phyloP scores from a whole-genome alignment of 2,113 vertebrate genomes.

The Pitta sordida region DNA sequence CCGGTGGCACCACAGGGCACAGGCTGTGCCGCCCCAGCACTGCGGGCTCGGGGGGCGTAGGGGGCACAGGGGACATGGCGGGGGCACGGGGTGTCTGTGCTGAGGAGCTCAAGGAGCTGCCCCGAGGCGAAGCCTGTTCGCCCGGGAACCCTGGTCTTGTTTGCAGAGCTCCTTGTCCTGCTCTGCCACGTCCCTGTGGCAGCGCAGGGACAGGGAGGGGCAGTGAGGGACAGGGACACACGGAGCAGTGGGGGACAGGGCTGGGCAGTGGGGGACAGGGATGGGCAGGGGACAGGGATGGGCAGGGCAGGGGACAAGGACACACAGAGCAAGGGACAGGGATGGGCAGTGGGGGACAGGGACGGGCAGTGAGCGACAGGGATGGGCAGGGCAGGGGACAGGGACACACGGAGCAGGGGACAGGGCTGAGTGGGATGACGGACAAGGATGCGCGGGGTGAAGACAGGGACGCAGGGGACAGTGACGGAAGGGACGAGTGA shows the following conservation, averaged over 20 bases:
- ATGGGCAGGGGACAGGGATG: background rate
- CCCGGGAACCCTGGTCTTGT: background rate
- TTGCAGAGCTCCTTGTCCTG: background rate
- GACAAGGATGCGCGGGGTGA: no score
- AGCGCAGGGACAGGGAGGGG: background rate
- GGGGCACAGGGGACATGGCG: background rate
- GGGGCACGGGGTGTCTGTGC: background rate
- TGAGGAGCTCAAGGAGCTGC: background rate
- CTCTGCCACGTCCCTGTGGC: background rate
- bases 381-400: no score
- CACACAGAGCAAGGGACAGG: background rate
- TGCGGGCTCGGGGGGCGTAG: fast-evolving
- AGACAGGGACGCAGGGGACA: no score
- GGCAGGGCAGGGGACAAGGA: background rate
- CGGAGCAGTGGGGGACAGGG: no score
- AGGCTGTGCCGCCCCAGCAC: background rate
- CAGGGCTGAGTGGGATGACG: no score
- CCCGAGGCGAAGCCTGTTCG: fast-evolving
- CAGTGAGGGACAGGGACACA: background rate
- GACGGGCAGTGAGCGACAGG: no score
- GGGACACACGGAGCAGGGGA: no score
- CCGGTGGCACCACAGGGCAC: fast-evolving
- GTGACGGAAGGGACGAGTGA: no score
- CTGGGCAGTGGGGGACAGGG: no score
- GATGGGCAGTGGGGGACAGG: background rate